These are phyloP conservation scores for Sylvicola fuscatus DNA, from an alignment of 2,888 invertebrate species.

Conservation along the genomic window DNA sequence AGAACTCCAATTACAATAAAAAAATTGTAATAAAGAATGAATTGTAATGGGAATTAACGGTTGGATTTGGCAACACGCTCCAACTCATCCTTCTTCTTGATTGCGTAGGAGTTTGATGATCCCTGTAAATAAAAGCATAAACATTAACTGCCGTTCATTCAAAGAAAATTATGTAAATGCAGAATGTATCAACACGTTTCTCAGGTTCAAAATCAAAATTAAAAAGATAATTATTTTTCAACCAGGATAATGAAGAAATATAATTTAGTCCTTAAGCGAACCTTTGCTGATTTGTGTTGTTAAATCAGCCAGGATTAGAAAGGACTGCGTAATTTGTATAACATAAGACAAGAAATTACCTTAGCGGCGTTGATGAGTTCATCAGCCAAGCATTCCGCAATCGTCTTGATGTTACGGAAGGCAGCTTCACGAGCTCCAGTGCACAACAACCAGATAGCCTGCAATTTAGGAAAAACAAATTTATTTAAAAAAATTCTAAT, in stretches of 20 bases:
- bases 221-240: neutral
- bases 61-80: constrained; percentile 99
- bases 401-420: constrained; percentile 99
- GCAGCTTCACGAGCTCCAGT: constrained; percentile 98
- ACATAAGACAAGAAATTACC: constrained; percentile 25
- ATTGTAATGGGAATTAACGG: constrained; percentile 49
- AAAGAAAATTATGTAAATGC: constrained; percentile 2
- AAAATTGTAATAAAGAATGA: no score
- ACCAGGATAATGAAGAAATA: constrained; percentile 6
- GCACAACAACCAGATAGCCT: constrained; percentile 95
- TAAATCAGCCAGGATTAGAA: constrained; percentile 16
- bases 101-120: constrained; percentile 98
- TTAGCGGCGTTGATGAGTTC: constrained; percentile 99
- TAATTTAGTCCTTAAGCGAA: constrained; percentile 21
- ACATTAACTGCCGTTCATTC: constrained; percentile 1
- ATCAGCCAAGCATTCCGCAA: constrained; percentile 98
- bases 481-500: neutral
- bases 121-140: constrained; percentile 35
- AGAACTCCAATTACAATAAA: no score
- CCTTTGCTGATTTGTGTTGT: constrained; percentile 10
- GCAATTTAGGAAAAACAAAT: constrained; percentile 4
- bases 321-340: constrained; percentile 13
- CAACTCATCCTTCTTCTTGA: constrained; percentile 99
- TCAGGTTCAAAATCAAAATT: constrained; percentile 3
- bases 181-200: constrained; percentile 5